Percentiles rank a stretch among this genome's conserved stretches.
Evolutionary conservation across 2,888 invertebrate species (phyloP).

Genomic region (Eristalis pertinax): DNA sequence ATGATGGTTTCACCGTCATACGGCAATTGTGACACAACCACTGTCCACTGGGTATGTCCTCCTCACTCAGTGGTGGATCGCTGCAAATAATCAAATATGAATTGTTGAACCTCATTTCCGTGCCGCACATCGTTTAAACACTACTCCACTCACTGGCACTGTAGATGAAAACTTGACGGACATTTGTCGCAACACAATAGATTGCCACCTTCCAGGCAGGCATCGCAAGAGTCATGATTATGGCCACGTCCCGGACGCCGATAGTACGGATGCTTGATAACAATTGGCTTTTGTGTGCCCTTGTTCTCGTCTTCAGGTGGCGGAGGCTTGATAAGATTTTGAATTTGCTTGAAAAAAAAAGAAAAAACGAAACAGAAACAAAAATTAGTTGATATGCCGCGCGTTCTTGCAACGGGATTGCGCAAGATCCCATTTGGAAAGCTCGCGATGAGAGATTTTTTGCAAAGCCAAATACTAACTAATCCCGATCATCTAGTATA

Average conservation of each 20-base stretch:
- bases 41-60: conserved; percentile 93
- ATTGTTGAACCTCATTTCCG: background rate
- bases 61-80: conserved; percentile 95
- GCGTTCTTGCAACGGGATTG: conserved; percentile 13
- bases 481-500: background rate
- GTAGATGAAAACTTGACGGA: conserved; percentile 96
- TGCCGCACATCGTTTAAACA: background rate
- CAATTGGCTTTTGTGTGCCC: conserved; percentile 82
- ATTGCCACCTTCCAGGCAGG: conserved; percentile 97
- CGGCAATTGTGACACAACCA: conserved; percentile 95
- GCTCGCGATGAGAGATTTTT: conserved; percentile 74
- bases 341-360: conserved; percentile 87
- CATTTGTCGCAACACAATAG: conserved; percentile 97
- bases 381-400: background rate
- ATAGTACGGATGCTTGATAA: conserved; percentile 90
- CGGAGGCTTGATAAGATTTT: conserved; percentile 93
- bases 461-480: background rate
- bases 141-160: conserved; percentile 91
- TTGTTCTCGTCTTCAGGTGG: conserved; percentile 86
- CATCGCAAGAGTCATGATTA: conserved; percentile 96
- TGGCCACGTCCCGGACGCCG: conserved; percentile 93
- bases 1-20: conserved; percentile 79
- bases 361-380: conserved; percentile 20
- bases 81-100: conserved; percentile 82
- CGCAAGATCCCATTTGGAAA: conserved; percentile 39